Evolutionary conservation across 2,113 vertebrate genomes (phyloP), one percentile per base, ranked within the genome.

Genomic region (Mobula hypostoma): DNA sequence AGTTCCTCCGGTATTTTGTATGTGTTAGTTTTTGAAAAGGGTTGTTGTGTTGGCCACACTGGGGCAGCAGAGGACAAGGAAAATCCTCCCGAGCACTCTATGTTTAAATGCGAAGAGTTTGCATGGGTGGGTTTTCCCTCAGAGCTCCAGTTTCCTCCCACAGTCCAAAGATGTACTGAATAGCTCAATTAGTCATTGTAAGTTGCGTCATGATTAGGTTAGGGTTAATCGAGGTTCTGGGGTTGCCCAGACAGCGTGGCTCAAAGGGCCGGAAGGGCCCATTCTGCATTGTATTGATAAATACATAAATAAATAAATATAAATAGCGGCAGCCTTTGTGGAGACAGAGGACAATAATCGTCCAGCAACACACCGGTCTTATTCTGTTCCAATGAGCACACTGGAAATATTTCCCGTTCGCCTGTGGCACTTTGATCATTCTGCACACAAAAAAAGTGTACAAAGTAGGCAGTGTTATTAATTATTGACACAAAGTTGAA

Each of bases 51-150:
- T 32, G 85, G 61, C 85, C 85, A 66, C 83, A 63, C n/a, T n/a
- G 85, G 61, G 85, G 85, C 85, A 90, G 85, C 63, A 90, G 29
- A 90, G 7, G 85, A 66, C 61, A 90, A 90, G 85, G 29, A 66
- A 7, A 66, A 90, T 66, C 61, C 0, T 7, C 48, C 5, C 29
- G 32, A 66, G 15, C 1, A 14, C 6, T 32, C 17, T 15, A 32
- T n/a, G 2, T 68, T 66, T n/a, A 7, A 88, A 32, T 17, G 32
- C 5, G 66, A 4, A 32, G 32, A 63, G 48, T 48, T 48, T 48
- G 48, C 48, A 48, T 48, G 48, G 48, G 1, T 2, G 48, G 48
- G 48, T 48, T 48, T 2, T 48, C 48, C 48, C 48, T 48, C 48
- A 48, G 48, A 48, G 1, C 48, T 48, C 48, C 48, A 48, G 48